Evolutionary conservation across 2,797 vertebrate genomes (phyloP).

Genomic region (Hemibagrus guttatus): DNA sequence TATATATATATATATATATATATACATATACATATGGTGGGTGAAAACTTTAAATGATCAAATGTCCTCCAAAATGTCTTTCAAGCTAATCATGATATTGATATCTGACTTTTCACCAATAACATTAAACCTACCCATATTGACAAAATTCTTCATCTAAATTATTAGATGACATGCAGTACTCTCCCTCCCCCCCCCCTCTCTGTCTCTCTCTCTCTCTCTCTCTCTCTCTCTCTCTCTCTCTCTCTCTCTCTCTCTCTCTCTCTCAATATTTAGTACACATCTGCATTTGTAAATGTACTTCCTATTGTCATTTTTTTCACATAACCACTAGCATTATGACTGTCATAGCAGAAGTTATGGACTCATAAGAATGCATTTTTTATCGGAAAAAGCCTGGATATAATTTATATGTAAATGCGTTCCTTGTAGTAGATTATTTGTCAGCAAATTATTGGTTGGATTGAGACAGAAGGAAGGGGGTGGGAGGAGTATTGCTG

Average conservation of each 20-base stretch:
- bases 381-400: constrained; percentile 48
- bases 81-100: constrained; percentile 1
- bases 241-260: constrained; percentile 43
- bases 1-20: no score
- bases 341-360: constrained; percentile 67
- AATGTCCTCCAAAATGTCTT: background rate
- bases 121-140: background rate
- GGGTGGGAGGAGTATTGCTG: background rate
- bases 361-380: constrained; percentile 63
- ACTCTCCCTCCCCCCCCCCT: background rate
- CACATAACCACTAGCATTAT: constrained; percentile 64
- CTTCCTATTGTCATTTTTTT: constrained; percentile 59
- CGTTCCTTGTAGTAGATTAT: constrained; percentile 63
- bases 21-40: no score
- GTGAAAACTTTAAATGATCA: background rate
- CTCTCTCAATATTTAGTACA: constrained; percentile 47
- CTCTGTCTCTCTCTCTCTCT: constrained; percentile 32
- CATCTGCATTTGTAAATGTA: constrained; percentile 55
- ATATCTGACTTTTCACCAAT: background rate
- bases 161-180: background rate
- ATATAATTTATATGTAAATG: constrained; percentile 77
- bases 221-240: constrained; percentile 48
- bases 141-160: background rate
- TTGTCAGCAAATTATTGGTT: constrained; percentile 67
- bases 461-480: constrained; percentile 60